phyloP scores from a whole-genome alignment of 2,888 invertebrate species.

The Drosophila paramelanica region DNA sequence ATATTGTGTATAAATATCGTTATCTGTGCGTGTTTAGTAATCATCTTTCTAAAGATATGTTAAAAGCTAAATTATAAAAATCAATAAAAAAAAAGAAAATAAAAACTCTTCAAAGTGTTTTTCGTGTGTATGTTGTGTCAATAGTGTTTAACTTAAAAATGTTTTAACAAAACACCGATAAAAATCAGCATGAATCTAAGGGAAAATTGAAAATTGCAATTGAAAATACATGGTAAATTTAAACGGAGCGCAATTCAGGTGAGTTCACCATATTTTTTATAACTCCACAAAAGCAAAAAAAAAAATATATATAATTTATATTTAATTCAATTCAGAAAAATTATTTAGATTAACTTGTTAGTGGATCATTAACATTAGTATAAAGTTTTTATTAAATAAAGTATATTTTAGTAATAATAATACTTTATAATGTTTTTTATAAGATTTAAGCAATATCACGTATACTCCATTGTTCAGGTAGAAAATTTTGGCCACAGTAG shows the following conservation, averaged over 20 bases:
- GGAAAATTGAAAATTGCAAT: slow-evolving; percentile 20
- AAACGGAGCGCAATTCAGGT: slow-evolving; percentile 47
- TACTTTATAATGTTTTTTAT: neutral
- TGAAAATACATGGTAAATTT: slow-evolving; percentile 11
- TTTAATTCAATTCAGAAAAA: no score
- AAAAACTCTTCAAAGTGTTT: neutral
- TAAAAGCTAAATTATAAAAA: slow-evolving; percentile 7
- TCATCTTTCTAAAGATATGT: slow-evolving; percentile 9
- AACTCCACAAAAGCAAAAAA: neutral
- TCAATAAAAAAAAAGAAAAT: neutral
- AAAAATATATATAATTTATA: no score
- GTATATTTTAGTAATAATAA: slow-evolving; percentile 1
- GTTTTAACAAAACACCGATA: slow-evolving; percentile 12
- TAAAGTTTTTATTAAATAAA: neutral
- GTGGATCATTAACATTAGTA: neutral
- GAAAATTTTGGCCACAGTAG: slow-evolving; percentile 5
- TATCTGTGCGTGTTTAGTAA: slow-evolving; percentile 18
- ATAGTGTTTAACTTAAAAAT: neutral
- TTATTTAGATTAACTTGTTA: no score
- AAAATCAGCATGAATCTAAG: slow-evolving; percentile 8
- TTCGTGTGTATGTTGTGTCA: slow-evolving; percentile 21
- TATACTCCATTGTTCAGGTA: slow-evolving; percentile 67
- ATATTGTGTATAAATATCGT: slow-evolving; percentile 24
- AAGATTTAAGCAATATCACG: slow-evolving; percentile 35
- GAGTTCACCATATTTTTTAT: slow-evolving; percentile 38